phyloP scores from a whole-genome alignment of 2,797 vertebrate species.

The Girardinus metallicus region DNA sequence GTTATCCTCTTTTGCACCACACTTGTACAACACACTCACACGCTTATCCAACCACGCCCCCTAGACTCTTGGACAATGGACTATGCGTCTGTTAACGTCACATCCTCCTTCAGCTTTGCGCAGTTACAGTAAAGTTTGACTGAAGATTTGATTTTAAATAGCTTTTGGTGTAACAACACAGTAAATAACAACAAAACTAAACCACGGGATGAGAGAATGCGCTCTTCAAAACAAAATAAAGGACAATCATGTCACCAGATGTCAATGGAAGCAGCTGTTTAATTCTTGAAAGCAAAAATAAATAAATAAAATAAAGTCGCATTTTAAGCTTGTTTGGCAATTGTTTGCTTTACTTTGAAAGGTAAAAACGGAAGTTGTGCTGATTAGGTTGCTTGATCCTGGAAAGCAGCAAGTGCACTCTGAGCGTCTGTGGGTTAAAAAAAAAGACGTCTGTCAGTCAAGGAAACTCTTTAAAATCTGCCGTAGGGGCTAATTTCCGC shows the following conservation, averaged over 20 bases:
- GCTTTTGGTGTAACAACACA: not conserved
- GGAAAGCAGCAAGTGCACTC: conserved; percentile 34
- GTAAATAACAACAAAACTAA: not conserved
- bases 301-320: not conserved
- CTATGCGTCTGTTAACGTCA: conserved; percentile 44
- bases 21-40: too few relatives aligned
- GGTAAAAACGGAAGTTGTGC: conserved; percentile 4
- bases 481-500: accelerated
- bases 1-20: not conserved
- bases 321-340: not conserved
- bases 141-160: conserved; percentile 2
- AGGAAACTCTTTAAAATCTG: not conserved
- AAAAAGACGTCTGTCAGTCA: conserved; percentile 14
- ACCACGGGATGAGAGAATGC: too few relatives aligned
- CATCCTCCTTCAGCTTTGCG: conserved; percentile 39
- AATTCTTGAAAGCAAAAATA: not conserved
- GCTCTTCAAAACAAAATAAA: conserved; percentile 46
- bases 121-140: conserved; percentile 10
- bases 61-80: conserved; percentile 13
- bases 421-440: conserved; percentile 14
- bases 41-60: not conserved
- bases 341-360: conserved; percentile 49
- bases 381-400: conserved; percentile 25
- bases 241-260: too few relatives aligned
- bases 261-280: not conserved